Evolutionary conservation across 2,797 vertebrate genomes (phyloP).

Genomic region (Coilia nasus): DNA sequence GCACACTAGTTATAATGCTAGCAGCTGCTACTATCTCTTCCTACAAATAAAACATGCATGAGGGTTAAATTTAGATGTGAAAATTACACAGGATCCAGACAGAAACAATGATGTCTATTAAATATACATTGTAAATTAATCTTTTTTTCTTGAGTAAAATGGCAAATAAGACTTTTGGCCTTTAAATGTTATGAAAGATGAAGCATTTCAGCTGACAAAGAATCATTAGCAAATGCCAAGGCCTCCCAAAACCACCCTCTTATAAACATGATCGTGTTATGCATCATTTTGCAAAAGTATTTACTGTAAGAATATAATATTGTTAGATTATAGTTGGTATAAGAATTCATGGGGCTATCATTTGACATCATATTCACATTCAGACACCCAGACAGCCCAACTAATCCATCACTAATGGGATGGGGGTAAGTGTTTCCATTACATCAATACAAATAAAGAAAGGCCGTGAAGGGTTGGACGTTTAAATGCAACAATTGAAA

Average conservation of each 20-base stretch:
- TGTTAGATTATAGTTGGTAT: neutral
- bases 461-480: neutral
- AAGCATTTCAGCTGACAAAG: neutral
- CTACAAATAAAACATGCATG: neutral
- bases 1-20: neutral
- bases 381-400: too few species aligned
- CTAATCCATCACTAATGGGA: too few species aligned
- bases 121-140: neutral
- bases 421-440: neutral
- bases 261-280: neutral
- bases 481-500: neutral
- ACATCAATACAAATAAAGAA: neutral
- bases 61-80: neutral
- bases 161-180: neutral
- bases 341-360: neutral
- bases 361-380: neutral
- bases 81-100: neutral
- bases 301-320: neutral
- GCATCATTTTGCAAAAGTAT: neutral
- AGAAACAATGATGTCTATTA: neutral
- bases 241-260: neutral
- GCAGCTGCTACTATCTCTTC: neutral
- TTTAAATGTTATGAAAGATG: neutral
- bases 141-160: neutral
- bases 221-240: constrained; percentile 2